Evolutionary conservation across 2,113 vertebrate species (phyloP).

Genomic region (Erpornis zantholeuca): DNA sequence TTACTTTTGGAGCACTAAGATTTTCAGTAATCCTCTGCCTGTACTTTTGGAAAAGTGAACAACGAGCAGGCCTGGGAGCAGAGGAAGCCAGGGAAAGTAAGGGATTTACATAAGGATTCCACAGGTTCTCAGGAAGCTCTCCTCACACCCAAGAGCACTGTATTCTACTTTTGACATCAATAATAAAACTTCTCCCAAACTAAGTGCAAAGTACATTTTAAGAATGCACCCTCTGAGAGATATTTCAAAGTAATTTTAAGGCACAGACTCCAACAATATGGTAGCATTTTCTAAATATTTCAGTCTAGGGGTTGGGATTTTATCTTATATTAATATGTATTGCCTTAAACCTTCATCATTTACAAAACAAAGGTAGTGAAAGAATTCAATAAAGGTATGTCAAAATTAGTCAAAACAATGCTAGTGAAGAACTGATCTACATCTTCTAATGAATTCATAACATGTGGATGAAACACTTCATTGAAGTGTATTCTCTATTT

Average conservation of each 20-base stretch:
- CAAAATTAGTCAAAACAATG: neutral
- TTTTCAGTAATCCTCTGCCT: neutral
- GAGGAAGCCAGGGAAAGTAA: neutral
- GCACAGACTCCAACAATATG: neutral
- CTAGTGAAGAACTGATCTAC: neutral
- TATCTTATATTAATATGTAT: neutral
- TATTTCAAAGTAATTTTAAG: neutral
- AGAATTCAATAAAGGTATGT: neutral
- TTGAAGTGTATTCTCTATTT: neutral
- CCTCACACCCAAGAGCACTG: neutral
- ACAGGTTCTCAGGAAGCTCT: neutral
- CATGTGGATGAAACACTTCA: fast-evolving
- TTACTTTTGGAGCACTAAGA: neutral
- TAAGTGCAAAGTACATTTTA: neutral
- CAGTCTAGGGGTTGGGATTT: neutral
- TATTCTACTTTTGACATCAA: neutral
- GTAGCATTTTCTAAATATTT: neutral
- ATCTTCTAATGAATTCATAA: neutral
- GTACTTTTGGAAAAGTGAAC: neutral
- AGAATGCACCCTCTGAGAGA: neutral
- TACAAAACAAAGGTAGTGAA: neutral
- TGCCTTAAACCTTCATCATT: neutral
- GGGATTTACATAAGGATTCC: neutral
- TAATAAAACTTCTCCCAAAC: neutral
- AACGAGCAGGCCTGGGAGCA: neutral